A percentile compares a stretch with the other conserved stretches of the same genome.
Conservation (phyloP, 2,113 vertebrate species). For the Anser brachyrhynchus region DNA sequence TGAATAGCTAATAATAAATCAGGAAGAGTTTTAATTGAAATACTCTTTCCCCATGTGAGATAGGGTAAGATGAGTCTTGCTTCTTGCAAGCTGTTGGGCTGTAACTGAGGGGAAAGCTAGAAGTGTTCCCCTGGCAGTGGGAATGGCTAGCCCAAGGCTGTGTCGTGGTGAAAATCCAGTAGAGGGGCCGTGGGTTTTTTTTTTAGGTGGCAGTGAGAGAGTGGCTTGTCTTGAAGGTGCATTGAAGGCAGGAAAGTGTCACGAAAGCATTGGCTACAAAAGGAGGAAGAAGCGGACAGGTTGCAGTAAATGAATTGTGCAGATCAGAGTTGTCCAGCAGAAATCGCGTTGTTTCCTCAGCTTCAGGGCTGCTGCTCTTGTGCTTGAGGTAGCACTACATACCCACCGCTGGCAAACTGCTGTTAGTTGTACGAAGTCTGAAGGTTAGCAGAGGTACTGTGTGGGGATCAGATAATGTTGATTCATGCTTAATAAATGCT, state of each 20-base stretch:
- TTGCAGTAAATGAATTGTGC: background rate
- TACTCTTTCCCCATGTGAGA: background rate
- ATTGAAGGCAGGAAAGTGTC: background rate
- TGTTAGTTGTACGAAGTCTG: background rate
- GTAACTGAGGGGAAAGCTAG: background rate
- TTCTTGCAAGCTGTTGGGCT: fast-evolving
- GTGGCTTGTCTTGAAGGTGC: background rate
- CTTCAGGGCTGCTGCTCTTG: fast-evolving
- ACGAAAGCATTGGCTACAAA: background rate
- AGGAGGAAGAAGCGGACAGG: background rate
- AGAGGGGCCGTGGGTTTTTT: background rate
- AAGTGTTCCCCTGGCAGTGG: background rate
- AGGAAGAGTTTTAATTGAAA: background rate
- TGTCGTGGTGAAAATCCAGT: background rate
- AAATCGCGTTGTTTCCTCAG: background rate
- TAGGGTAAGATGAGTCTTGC: background rate
- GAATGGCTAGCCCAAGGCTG: background rate
- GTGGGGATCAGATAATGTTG: background rate
- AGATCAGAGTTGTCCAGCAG: background rate
- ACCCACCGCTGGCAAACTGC: background rate
- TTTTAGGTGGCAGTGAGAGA: background rate
- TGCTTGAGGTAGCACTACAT: background rate
- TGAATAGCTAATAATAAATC: background rate
- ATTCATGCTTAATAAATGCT: background rate
- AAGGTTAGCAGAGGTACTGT: background rate